phyloP scores from a whole-genome alignment of 1,140 invertebrate genomes.

The Drosophila albomicans region DNA sequence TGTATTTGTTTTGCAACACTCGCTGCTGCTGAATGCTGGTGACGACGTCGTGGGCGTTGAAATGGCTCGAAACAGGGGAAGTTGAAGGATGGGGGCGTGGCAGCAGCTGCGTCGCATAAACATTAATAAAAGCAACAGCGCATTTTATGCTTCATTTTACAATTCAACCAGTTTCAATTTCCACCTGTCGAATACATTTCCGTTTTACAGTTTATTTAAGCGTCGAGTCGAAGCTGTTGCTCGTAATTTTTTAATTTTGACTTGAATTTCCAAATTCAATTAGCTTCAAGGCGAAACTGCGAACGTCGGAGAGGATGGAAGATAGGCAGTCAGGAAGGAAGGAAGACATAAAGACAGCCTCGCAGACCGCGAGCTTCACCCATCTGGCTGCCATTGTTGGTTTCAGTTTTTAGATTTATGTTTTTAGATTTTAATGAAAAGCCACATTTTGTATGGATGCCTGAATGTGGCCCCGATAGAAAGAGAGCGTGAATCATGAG shows the following conservation, averaged over 20 bases:
- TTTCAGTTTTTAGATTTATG: conserved; percentile 79
- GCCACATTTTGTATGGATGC: conserved; percentile 62
- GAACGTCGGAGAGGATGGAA: too few relatives aligned
- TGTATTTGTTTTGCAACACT: background rate
- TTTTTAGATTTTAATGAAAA: conserved; percentile 79
- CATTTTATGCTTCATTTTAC: conserved; percentile 79
- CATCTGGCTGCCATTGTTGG: conserved; percentile 53
- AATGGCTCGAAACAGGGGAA: background rate
- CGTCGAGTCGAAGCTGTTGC: conserved; percentile 26
- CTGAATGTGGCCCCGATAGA: background rate
- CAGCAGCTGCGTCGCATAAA: conserved; percentile 54
- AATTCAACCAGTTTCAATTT: conserved; percentile 83
- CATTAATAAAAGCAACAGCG: conserved; percentile 43
- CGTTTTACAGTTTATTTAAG: conserved; percentile 73
- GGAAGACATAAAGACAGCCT: conserved; percentile 1
- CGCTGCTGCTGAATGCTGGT: background rate
- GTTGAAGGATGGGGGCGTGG: conserved; percentile 35
- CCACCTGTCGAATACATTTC: conserved; percentile 82
- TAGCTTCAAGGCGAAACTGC: conserved; percentile 44
- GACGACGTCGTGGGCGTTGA: background rate
- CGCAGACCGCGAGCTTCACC: conserved; percentile 2
- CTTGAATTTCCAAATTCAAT: conserved; percentile 80
- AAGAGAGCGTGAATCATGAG: conserved; percentile 15
- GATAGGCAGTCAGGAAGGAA: conserved; percentile 21
- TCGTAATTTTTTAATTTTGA: conserved; percentile 79